These are phyloP conservation scores for Spea multiplicata DNA, from an alignment of 2,113 vertebrate genomes.

Conservation along the genomic window DNA sequence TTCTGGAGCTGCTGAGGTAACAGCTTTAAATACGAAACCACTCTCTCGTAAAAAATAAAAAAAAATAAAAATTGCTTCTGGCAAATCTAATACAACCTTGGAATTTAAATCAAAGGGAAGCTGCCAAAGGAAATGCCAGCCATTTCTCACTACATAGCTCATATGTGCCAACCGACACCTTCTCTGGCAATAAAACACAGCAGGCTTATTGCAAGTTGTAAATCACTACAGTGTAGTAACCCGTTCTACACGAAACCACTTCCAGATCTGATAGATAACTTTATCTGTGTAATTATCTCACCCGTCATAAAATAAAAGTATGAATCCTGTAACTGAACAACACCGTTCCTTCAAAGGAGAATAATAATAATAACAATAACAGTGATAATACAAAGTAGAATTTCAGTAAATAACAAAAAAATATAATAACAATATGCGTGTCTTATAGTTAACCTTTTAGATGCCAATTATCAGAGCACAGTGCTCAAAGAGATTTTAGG, in stretches of 20 bases:
- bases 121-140: conserved; percentile 64
- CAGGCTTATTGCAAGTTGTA: conserved; percentile 11
- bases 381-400: no score
- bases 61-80: conserved; percentile 44
- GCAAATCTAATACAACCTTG: conserved; percentile 60
- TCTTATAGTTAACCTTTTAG: no score
- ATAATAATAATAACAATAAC: no score
- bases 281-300: no score
- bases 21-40: conserved; percentile 51
- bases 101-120: conserved; percentile 47
- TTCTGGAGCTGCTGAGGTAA: conserved; percentile 34
- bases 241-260: background rate
- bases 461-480: no score
- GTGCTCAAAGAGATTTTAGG: background rate
- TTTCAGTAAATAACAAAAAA: no score
- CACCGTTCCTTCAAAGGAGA: no score
- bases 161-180: conserved; percentile 51
- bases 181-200: conserved; percentile 48
- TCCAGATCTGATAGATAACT: background rate
- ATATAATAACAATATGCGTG: no score
- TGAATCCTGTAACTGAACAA: no score
- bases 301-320: no score
- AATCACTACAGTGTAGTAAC: conserved; percentile 35
- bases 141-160: conserved; percentile 52
- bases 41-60: background rate